Evolutionary conservation across 2,888 invertebrate genomes (phyloP).

Genomic region (Diloba caeruleocephala): DNA sequence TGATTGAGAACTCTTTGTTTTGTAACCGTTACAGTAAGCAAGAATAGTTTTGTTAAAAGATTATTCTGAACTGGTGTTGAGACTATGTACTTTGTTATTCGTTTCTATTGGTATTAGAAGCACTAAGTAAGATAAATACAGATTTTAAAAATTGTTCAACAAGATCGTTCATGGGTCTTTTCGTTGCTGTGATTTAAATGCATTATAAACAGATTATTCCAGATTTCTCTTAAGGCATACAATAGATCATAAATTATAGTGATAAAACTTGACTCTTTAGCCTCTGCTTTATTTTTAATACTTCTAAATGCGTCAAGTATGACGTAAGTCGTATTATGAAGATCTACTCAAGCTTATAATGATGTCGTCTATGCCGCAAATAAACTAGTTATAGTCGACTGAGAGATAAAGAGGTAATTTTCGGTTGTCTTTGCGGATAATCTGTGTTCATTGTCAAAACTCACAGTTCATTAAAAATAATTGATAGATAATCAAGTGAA

Average conservation of each 20-base stretch:
- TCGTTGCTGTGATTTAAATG: no score
- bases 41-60: conserved; percentile 20
- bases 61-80: conserved; percentile 8
- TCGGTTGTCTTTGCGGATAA: conserved; percentile 41
- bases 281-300: conserved; percentile 45
- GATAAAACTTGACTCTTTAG: conserved; percentile 36
- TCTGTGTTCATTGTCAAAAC: conserved; percentile 36
- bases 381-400: conserved; percentile 45
- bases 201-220: background rate
- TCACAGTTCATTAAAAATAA: conserved; percentile 41
- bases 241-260: conserved; percentile 31
- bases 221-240: conserved; percentile 18
- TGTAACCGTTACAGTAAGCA: conserved; percentile 21
- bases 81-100: conserved; percentile 22
- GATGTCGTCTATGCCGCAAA: conserved; percentile 52
- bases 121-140: no score
- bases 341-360: conserved; percentile 50
- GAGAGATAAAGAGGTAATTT: conserved; percentile 40
- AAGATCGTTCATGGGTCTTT: no score
- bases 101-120: no score
- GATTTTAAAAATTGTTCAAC: no score
- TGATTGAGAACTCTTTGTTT: conserved; percentile 30
- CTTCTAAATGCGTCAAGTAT: conserved; percentile 47
- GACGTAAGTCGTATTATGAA: conserved; percentile 57
- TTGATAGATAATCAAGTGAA: conserved; percentile 33